Percentiles rank a stretch among this genome's conserved stretches.
Evolutionary conservation across 2,113 vertebrate species (phyloP).

Genomic region (Pseudorectes ferrugineus): DNA sequence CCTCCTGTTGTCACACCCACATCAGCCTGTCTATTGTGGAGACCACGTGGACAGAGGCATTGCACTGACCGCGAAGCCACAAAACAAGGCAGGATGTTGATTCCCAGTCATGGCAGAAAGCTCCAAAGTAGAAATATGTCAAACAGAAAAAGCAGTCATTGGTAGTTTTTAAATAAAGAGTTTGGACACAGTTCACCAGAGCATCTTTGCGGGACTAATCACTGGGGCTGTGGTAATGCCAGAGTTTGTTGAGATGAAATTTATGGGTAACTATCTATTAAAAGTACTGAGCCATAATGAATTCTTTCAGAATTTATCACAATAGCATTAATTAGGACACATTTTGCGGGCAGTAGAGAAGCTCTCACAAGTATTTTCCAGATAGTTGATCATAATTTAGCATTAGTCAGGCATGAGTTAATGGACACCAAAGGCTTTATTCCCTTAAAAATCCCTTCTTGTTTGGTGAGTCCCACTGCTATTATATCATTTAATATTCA

Average conservation of each 20-base stretch:
- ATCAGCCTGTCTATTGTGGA: background rate
- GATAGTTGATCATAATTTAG: constrained; percentile 60
- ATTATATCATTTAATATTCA: constrained; percentile 61
- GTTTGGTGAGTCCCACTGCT: constrained; percentile 24
- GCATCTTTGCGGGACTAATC: background rate
- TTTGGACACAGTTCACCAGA: background rate
- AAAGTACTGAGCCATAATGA: constrained; percentile 3
- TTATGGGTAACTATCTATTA: background rate
- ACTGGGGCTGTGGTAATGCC: background rate
- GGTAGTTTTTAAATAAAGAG: background rate
- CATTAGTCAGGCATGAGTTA: constrained; percentile 64
- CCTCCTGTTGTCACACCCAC: background rate
- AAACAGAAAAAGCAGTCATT: background rate
- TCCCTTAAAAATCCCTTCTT: background rate
- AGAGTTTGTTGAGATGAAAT: constrained; percentile 21
- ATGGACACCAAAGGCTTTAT: constrained; percentile 53
- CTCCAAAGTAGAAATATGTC: background rate
- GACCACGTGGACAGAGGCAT: background rate
- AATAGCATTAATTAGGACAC: constrained; percentile 50
- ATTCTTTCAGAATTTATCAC: constrained; percentile 61
- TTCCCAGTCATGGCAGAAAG: background rate
- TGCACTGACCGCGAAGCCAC: background rate
- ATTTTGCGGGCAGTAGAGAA: constrained; percentile 54
- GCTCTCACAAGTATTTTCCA: constrained; percentile 56
- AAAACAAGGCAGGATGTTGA: background rate